Conservation (phyloP, 2,888 invertebrate species). For the Bibio marci region DNA sequence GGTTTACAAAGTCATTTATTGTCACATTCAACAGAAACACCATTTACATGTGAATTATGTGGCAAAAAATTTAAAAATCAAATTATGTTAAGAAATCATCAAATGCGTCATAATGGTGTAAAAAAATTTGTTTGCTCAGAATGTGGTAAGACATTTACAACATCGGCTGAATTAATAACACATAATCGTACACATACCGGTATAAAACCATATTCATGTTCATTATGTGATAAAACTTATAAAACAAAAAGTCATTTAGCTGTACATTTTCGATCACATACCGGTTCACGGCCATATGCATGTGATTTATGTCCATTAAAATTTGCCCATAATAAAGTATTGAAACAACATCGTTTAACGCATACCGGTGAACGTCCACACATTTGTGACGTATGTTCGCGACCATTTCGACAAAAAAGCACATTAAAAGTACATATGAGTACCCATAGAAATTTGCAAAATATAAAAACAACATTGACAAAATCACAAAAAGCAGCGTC, state of each 20-base stretch:
- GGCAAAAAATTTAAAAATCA: constrained; percentile 9
- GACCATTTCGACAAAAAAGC: constrained; percentile 9
- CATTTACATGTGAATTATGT: constrained; percentile 8
- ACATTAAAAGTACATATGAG: constrained; percentile 8
- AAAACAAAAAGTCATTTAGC: constrained; percentile 30
- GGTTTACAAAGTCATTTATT: constrained; percentile 10
- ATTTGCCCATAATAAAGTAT: constrained; percentile 9
- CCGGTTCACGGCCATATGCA: constrained; percentile 9
- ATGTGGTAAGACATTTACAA: constrained; percentile 8
- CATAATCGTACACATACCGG: constrained; percentile 9
- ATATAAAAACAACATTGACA: too few relatives aligned
- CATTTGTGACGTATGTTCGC: constrained; percentile 6
- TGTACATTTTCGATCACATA: constrained; percentile 8
- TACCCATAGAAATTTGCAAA: too few relatives aligned
- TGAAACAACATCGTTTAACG: constrained; percentile 9
- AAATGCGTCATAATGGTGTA: constrained; percentile 7
- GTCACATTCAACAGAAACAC: constrained; percentile 8
- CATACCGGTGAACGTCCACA: constrained; percentile 10
- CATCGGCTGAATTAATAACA: constrained; percentile 8
- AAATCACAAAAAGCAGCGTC: too few relatives aligned
- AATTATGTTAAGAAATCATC: constrained; percentile 9
- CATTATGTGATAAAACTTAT: constrained; percentile 30
- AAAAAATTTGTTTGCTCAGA: constrained; percentile 9
- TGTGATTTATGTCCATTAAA: constrained; percentile 9
- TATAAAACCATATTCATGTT: constrained; percentile 20